phyloP scores from a whole-genome alignment of 2,888 invertebrate species.

The Azorinus chamasolen region DNA sequence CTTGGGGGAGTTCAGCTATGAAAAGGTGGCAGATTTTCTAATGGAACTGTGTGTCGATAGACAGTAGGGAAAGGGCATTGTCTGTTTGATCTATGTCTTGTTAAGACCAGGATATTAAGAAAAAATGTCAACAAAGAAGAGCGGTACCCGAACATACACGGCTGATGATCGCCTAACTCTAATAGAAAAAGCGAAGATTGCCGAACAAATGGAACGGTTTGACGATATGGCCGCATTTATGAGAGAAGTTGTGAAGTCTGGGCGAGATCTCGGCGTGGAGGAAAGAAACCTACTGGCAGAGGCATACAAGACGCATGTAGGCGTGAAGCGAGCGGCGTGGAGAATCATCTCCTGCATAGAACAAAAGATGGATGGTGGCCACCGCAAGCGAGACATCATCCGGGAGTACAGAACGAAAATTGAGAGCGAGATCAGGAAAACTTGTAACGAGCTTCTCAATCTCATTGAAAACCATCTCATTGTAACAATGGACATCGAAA shows the following conservation, averaged over 20 bases:
- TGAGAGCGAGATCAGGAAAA: constrained; percentile 38
- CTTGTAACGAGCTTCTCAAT: constrained; percentile 42
- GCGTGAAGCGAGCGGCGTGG: constrained; percentile 47
- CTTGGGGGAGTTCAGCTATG: too few species aligned
- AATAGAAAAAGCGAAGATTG: constrained; percentile 37
- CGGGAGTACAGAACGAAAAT: constrained; percentile 46
- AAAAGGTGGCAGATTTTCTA: too few species aligned
- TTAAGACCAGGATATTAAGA: too few species aligned
- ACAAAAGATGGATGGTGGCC: constrained; percentile 32
- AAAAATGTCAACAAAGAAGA: too few species aligned
- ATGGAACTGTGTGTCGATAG: too few species aligned
- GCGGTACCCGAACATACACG: constrained; percentile 1
- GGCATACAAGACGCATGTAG: constrained; percentile 44
- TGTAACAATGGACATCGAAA: constrained; percentile 43
- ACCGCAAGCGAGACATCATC: constrained; percentile 31
- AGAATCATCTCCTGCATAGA: constrained; percentile 48
- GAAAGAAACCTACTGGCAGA: constrained; percentile 46
- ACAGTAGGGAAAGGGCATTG: too few species aligned
- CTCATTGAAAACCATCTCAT: constrained; percentile 37
- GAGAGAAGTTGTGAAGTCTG: constrained; percentile 26
- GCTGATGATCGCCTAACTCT: constrained; percentile 31
- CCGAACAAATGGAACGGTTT: constrained; percentile 37
- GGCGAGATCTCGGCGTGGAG: constrained; percentile 29
- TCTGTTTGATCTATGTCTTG: too few species aligned
- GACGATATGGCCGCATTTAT: constrained; percentile 38